phyloP scores from a whole-genome alignment of 2,888 invertebrate genomes.

The Sinohyriopsis cumingii region DNA sequence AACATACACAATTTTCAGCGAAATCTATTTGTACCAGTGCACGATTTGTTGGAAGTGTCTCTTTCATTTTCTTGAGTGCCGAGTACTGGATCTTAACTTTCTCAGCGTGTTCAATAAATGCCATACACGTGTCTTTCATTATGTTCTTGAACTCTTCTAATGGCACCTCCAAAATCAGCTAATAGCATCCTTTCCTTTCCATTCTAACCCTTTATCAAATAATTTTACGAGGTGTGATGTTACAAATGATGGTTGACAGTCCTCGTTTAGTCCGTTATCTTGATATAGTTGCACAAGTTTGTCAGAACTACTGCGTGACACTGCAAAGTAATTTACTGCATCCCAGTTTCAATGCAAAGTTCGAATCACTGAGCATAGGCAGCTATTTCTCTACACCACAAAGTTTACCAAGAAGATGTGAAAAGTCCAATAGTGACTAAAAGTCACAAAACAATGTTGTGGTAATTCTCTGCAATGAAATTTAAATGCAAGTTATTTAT shows the following conservation, averaged over 20 bases:
- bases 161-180: constrained; percentile 11
- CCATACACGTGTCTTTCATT: constrained; percentile 61
- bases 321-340: constrained; percentile 5
- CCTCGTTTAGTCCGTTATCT: constrained; percentile 9
- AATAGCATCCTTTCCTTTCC: constrained; percentile 28
- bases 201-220: constrained; percentile 21
- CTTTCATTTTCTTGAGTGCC: constrained; percentile 16
- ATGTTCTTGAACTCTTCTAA: constrained; percentile 60
- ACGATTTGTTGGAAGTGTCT: constrained; percentile 16
- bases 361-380: constrained; percentile 26
- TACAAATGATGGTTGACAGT: constrained; percentile 2
- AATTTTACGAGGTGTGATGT: constrained; percentile 13
- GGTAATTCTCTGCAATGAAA: constrained; percentile 15
- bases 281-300: constrained; percentile 12
- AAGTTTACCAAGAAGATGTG: constrained; percentile 18
- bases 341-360: constrained; percentile 20
- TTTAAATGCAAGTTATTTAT: constrained; percentile 26
- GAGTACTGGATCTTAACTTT: constrained; percentile 16
- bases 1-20: constrained; percentile 3
- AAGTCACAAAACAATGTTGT: constrained; percentile 16
- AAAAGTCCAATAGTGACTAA: constrained; percentile 13
- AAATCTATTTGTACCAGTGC: background rate
- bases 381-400: constrained; percentile 15
- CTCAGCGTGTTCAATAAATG: constrained; percentile 19
- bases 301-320: constrained; percentile 21